phyloP scores from a whole-genome alignment of 2,113 vertebrate genomes.

The Phalacrocorax aristotelis region DNA sequence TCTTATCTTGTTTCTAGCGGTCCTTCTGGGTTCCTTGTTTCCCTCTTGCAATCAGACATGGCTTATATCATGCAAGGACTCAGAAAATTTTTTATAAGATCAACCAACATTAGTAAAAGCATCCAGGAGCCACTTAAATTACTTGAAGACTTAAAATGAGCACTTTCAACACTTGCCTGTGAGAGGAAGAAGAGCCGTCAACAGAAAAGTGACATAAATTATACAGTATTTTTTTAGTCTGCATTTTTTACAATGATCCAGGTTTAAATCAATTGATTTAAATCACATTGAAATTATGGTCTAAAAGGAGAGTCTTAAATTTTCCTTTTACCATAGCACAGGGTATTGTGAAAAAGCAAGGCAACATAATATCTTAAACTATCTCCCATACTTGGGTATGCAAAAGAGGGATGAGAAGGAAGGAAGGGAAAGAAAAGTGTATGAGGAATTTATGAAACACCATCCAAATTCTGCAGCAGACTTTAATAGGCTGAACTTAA shows the following conservation, averaged over 20 bases:
- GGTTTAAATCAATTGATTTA: not conserved
- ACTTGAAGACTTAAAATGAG: not conserved
- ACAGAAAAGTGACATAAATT: not conserved
- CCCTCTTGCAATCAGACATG: not conserved
- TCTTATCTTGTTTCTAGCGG: not conserved
- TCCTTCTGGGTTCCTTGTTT: not conserved
- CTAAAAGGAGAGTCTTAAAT: not conserved
- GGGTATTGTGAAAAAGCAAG: not conserved
- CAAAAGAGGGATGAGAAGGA: not conserved
- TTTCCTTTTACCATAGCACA: not conserved
- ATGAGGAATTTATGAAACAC: not conserved
- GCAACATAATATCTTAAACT: not conserved
- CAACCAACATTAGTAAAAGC: not conserved
- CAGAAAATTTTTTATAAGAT: not conserved
- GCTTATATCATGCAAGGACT: not conserved
- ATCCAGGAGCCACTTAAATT: not conserved
- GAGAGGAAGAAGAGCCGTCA: not conserved
- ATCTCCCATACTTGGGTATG: not conserved
- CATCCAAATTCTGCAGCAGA: not conserved
- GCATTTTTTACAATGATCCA: not conserved
- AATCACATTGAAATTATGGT: not conserved
- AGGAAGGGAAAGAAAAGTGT: not conserved
- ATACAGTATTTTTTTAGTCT: not conserved
- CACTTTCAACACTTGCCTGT: not conserved
- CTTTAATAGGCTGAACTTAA: not conserved